phyloP scores from a whole-genome alignment of 2,113 vertebrate species.

The Eclectus roratus region DNA sequence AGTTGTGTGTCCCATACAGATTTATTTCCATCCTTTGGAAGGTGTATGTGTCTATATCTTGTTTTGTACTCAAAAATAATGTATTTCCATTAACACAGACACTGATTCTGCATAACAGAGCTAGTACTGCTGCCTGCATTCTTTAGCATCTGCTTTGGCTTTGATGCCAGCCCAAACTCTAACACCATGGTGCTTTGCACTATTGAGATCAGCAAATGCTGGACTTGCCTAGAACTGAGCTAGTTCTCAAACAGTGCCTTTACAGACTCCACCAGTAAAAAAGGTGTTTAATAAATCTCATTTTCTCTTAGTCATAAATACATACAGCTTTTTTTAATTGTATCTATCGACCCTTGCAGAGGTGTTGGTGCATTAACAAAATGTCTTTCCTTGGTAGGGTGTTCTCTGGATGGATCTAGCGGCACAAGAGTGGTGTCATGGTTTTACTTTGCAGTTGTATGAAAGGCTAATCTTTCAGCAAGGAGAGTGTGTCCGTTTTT shows the following conservation, averaged over 20 bases:
- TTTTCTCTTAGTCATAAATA: neutral
- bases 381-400: no score
- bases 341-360: rapidly evolving
- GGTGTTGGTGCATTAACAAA: neutral
- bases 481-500: neutral
- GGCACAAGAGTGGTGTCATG: neutral
- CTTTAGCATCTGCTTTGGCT: neutral
- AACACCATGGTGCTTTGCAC: neutral
- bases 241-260: neutral
- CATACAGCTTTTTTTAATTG: neutral
- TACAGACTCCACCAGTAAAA: neutral
- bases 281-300: neutral
- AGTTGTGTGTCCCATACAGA: neutral
- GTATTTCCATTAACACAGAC: neutral
- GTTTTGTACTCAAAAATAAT: neutral
- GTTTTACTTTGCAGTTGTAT: neutral
- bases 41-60: neutral
- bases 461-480: neutral
- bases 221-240: neutral
- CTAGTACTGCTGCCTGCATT: neutral
- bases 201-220: conserved; percentile 11
- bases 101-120: neutral
- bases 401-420: neutral
- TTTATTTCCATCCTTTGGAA: neutral
- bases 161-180: neutral